Evolutionary conservation across 2,797 vertebrate genomes (phyloP), one percentile per base, ranked within the genome.

Genomic region (Fundulus diaphanus): DNA sequence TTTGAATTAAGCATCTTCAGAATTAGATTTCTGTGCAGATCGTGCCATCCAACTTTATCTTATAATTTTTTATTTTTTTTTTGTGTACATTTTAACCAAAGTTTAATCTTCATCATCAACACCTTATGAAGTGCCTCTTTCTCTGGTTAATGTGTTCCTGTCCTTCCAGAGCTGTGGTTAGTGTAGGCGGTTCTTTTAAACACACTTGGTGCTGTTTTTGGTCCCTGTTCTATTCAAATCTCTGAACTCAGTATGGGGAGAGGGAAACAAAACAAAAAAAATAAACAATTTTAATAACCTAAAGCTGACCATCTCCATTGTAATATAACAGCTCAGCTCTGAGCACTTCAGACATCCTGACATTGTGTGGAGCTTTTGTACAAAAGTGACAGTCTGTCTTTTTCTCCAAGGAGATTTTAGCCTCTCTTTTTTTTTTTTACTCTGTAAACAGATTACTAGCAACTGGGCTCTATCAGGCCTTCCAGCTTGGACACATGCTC

Each of bases 51-150:
- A 40, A 40, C 33, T 37, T 63, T 12, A 0, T 70, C 83, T 87
- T 35, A 54, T 70, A n/a, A n/a, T n/a, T n/a, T n/a, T 80, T 82
- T 54, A n/a, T 37, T 73, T 74, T 69, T 84, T 88, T 51, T 69
- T 35, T n/a, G n/a, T n/a, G 7, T 49, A 15, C 9, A 16, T 70
- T 20, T 89, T 74, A 88, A 90, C 89, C 89, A 91, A 92, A 92
- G 92, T 73, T 73, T 80, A 76, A 42, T 84, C 75, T 56, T 73
- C 76, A 78, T 82, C 73, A 54, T 70, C 51, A 29, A 82, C 70
- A 86, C 81, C 83, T 89, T 91, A 79, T 91, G 82, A 93, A 94
- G 93, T 93, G 92, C 93, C 92, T 94, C 90, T 80, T 88, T 74
- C 73, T 87, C 83, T 85, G 82, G 70, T 82, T 87, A 72, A 71